A percentile compares a stretch with the other conserved stretches of the same genome.
phyloP scores from a whole-genome alignment of 2,113 vertebrate genomes.

The Thalassoma bifasciatum region DNA sequence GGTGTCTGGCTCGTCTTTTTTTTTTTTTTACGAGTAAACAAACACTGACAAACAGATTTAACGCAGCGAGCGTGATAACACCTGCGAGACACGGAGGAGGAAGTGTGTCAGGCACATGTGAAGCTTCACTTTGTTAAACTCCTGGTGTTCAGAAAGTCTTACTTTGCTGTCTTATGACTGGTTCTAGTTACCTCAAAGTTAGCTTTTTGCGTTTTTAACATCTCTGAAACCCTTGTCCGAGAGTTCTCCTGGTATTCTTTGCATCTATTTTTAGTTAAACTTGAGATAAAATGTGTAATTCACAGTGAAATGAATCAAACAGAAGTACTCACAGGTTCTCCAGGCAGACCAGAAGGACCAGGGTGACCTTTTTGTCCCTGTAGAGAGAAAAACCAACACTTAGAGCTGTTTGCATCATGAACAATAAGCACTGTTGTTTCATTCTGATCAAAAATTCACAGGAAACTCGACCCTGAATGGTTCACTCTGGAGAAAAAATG shows the following conservation, averaged over 20 bases:
- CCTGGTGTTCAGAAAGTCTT: background rate
- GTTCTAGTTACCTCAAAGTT: no score
- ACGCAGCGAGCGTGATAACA: constrained; percentile 7
- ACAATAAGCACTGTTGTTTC: background rate
- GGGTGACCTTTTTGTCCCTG: constrained; percentile 94
- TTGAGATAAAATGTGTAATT: no score
- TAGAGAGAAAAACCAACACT: constrained; percentile 34
- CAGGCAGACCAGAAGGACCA: constrained; percentile 91
- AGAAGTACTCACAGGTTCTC: constrained; percentile 90
- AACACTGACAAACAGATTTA: background rate
- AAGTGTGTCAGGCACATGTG: background rate
- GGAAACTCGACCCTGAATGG: background rate
- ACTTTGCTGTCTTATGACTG: background rate
- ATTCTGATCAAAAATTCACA: constrained; percentile 18
- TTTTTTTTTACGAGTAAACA: constrained; percentile 34
- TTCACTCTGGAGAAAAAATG: background rate
- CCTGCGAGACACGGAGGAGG: constrained; percentile 9
- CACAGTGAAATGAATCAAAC: background rate
- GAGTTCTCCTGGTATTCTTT: no score
- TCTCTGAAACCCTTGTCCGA: background rate
- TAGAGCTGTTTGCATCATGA: background rate
- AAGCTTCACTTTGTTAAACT: background rate
- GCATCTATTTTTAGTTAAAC: background rate
- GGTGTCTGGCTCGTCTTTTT: constrained; percentile 15
- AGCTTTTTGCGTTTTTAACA: background rate